Base-by-base conservation (phyloP, 2,113 vertebrate species). In the Ictidomys tridecemlineatus region DNA sequence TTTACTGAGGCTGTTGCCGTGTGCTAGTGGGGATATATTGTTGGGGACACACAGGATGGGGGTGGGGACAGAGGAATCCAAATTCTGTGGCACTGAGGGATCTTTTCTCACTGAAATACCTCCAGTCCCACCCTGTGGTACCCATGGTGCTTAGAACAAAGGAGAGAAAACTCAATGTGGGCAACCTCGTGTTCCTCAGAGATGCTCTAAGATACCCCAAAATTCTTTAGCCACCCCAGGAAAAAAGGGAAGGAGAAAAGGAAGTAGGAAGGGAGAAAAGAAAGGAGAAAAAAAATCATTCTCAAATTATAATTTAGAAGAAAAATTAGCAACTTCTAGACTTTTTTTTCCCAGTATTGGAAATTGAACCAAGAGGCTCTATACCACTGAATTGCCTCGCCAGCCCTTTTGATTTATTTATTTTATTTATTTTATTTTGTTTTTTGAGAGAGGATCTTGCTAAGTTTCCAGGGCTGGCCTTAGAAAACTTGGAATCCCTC, bases 211-310 rank as follows among this genome's bases (percentile, higher is more conserved):
- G 83, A 65, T 58, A 34, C 53, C n/a, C 37, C 34, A 42, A 45
- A 65, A 48, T 67, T 45, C 58, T 82, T 53, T 63, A 56, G 28
- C 37, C 56, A 53, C 61, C 14, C 8, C 5, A 14, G 58, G 3
- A 4, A 20, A 34, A 42, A 28, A 37, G 14, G 32, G 32, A 69
- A 63, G 32, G 22, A 65, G 53, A 6, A 51, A 34, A 5, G 69
- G 1, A 56, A 1, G 4, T 1, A 17, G 22, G 28, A 2, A 67
- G 42, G 48, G 5, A 18, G 32, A 26, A 48, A 32, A 8, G n/a
- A 24, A 61, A 61, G 58, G 22, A 24, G 3, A 11, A 51, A 34
- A 34, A 24, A 73, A 42, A 56, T 28, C 30, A n/a, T 63, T 78
- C 26, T 26, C 65, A 39, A 37, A 14, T 53, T 22, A 48, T 5